Percentiles rank a stretch among this genome's conserved stretches.
phyloP scores from a whole-genome alignment of 2,888 invertebrate genomes.

The Masnerella sp. region DNA sequence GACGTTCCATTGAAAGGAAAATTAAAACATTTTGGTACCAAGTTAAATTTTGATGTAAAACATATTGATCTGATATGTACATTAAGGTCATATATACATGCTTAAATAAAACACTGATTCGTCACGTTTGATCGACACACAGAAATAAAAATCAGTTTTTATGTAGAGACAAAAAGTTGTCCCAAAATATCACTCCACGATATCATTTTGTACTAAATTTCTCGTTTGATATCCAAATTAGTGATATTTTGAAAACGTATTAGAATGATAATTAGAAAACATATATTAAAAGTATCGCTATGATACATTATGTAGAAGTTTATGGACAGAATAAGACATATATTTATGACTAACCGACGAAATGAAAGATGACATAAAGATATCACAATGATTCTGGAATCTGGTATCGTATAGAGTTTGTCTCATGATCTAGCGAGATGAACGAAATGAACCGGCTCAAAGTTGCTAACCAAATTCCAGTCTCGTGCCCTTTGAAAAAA shows the following conservation, averaged over 20 bases:
- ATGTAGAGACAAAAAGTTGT: slow-evolving; percentile 7
- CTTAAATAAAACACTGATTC: slow-evolving; percentile 36
- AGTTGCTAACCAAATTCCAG: slow-evolving; percentile 71
- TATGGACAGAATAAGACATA: too few relatives aligned
- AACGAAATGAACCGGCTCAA: slow-evolving; percentile 4
- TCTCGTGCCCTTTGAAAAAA: slow-evolving; percentile 77
- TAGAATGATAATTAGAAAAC: too few relatives aligned
- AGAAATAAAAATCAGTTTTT: slow-evolving; percentile 9
- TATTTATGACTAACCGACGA: slow-evolving; percentile 7
- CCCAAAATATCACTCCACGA: too few relatives aligned
- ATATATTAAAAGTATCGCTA: too few relatives aligned
- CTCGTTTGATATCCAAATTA: too few relatives aligned
- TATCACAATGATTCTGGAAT: slow-evolving; percentile 53
- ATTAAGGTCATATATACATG: slow-evolving; percentile 42
- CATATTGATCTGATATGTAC: slow-evolving; percentile 16
- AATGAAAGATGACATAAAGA: slow-evolving; percentile 52
- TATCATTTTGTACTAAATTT: too few relatives aligned
- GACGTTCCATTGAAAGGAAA: too few relatives aligned
- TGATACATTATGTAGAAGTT: too few relatives aligned
- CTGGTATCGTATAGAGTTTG: slow-evolving; percentile 31
- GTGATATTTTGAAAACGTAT: too few relatives aligned
- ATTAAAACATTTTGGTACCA: too few relatives aligned
- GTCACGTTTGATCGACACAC: slow-evolving; percentile 3
- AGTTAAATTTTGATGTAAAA: neutral
- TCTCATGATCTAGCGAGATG: slow-evolving; percentile 1